Percentiles rank a stretch among this genome's conserved stretches.
phyloP scores from a whole-genome alignment of 2,113 vertebrate species.

The Leiothrix lutea region DNA sequence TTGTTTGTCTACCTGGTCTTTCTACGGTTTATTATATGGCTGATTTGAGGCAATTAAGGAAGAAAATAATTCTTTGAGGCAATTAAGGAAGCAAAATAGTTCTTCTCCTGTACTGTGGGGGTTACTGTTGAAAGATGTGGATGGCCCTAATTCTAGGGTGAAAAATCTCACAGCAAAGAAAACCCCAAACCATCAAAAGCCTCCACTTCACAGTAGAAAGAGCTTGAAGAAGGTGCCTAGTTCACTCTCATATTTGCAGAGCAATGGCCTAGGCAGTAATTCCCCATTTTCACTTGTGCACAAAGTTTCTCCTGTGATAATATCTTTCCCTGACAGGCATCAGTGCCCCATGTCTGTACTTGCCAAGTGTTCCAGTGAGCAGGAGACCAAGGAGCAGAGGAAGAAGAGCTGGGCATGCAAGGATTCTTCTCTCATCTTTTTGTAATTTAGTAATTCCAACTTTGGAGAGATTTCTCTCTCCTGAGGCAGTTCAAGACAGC shows the following conservation, averaged over 20 bases:
- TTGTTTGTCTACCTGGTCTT: neutral
- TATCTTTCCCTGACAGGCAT: neutral
- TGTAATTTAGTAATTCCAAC: neutral
- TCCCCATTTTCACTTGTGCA: neutral
- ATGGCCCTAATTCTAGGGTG: neutral
- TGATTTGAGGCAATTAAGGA: neutral
- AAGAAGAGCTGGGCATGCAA: neutral
- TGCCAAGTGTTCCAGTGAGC: neutral
- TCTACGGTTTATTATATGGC: neutral
- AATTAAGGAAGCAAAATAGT: neutral
- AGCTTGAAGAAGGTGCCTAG: neutral
- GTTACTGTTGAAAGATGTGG: neutral
- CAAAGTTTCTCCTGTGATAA: neutral
- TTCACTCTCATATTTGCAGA: neutral
- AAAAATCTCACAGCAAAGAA: neutral
- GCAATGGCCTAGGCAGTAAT: neutral
- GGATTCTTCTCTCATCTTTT: neutral
- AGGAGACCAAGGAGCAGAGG: neutral
- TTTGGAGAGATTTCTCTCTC: neutral
- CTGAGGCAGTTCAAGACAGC: neutral
- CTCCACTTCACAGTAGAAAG: neutral
- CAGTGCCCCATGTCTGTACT: rapidly evolving
- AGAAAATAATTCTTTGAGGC: neutral
- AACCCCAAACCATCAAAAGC: neutral
- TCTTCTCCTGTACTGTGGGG: rapidly evolving